phyloP scores from a whole-genome alignment of 35 echinoderm and acorn worm species.

The Eucidaris tribuloides region DNA sequence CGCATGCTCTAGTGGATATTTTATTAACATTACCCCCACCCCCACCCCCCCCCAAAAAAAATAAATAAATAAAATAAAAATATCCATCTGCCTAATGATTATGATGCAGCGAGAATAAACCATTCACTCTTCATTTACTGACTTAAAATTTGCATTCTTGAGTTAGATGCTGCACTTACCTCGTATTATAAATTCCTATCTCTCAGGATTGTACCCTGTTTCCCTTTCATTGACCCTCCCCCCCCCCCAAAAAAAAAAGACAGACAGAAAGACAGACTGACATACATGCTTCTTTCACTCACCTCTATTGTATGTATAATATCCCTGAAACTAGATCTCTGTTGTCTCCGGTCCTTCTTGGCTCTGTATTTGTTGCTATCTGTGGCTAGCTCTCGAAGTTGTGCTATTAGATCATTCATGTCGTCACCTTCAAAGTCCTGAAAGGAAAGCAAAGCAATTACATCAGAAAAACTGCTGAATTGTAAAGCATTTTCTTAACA shows the following conservation, averaged over 20 bases:
- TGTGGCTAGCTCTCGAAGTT: constrained; percentile 78
- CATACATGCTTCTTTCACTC: background rate
- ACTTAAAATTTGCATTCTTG: background rate
- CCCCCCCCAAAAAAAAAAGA: background rate
- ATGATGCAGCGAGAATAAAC: no score
- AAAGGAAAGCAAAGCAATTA: no score
- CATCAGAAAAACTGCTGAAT: no score
- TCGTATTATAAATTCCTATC: background rate
- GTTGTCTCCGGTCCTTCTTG: constrained; percentile 94
- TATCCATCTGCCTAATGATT: no score
- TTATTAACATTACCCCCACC: no score
- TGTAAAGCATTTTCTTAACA: no score
- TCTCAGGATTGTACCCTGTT: background rate
- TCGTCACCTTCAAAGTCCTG: constrained; percentile 88
- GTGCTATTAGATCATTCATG: constrained; percentile 61
- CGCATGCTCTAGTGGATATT: no score
- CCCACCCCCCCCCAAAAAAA: no score
- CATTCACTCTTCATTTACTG: background rate
- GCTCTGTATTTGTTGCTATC: constrained; percentile 98
- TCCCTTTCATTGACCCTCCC: background rate
- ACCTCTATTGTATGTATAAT: constrained; percentile 97
- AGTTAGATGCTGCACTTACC: background rate
- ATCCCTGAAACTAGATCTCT: constrained; percentile 93
- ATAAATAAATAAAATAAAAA: no score
- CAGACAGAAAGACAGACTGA: background rate